A percentile compares a stretch with the other conserved stretches of the same genome.
Conservation (phyloP, 2,797 vertebrate genomes). For the Eulemur rubriventer region DNA sequence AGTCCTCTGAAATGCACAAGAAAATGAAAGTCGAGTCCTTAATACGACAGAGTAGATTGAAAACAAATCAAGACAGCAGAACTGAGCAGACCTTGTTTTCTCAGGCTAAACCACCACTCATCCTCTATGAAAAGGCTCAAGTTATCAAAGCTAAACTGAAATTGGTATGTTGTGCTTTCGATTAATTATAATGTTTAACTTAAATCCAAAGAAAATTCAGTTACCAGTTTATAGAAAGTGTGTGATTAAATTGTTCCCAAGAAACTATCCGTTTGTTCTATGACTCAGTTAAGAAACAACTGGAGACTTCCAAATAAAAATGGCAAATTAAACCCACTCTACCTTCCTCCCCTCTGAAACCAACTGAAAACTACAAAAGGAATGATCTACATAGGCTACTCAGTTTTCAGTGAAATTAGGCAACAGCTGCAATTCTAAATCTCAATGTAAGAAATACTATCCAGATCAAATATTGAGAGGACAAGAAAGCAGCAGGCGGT, state of each 20-base stretch:
- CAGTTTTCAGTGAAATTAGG: neutral
- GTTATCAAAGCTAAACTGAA: slow-evolving; percentile 51
- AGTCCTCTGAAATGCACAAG: neutral
- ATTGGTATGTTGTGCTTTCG: slow-evolving; percentile 56
- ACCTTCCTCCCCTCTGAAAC: neutral
- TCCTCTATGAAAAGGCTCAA: neutral
- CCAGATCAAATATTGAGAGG: neutral
- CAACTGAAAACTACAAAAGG: neutral
- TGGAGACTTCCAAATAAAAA: slow-evolving; percentile 62
- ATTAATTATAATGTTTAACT: slow-evolving; percentile 77
- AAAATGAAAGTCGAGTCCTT: neutral
- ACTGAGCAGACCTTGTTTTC: slow-evolving; percentile 31
- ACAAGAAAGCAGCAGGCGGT: neutral
- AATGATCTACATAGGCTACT: neutral
- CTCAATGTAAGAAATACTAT: neutral
- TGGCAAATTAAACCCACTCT: slow-evolving; percentile 50
- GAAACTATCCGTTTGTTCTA: slow-evolving; percentile 52
- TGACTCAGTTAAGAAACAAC: slow-evolving; percentile 64
- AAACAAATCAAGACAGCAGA: neutral
- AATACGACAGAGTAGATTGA: neutral
- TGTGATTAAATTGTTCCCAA: slow-evolving; percentile 68
- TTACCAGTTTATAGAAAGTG: slow-evolving; percentile 67
- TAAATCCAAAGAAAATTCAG: slow-evolving; percentile 66
- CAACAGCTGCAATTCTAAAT: neutral
- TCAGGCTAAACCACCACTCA: slow-evolving; percentile 36